Base-by-base conservation (phyloP, 2,113 vertebrate genomes). In the Acrocephalus arundinaceus region DNA sequence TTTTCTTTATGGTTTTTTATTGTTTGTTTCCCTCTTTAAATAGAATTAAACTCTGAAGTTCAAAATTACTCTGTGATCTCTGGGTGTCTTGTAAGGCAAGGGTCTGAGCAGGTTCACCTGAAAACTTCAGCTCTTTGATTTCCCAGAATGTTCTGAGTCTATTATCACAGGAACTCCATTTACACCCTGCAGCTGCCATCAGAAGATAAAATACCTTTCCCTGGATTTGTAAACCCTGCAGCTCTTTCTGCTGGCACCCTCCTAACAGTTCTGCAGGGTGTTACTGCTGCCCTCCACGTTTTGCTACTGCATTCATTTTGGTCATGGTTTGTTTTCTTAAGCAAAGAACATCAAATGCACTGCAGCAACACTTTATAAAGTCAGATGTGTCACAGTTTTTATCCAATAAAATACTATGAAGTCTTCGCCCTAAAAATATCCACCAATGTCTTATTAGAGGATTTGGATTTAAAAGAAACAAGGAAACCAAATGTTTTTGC, bases 391-490 rank as follows among this genome's bases (percentile, higher is more conserved):
- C 85, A 86, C 31, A 0, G 35, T 87, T 70, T 65, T 33, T 15
- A 49, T 31, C 75, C 33, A 57, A 13, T 54, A 71, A 79, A 72
- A 58, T 13, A 3, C 85, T 85, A 30, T 76, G 30, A 90, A 77
- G 22, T 57, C 51, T 73, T 77, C 7, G 9, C 20, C 45, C 80
- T 94, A 81, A 84, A 96, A 94, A 71, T 68, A 85, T 70, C 82
- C 39, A 51, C 87, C 67, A 51, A 46, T 65, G 54, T 61, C 45
- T 61, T 90, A 55, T 79, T 78, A 68, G 61, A 49, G 57, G 73
- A 72, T 87, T 94, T 90, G 45, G 31, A 49, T 78, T 92, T 89
- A 89, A 93, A 93, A 61, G 55, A 37, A 90, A 86, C 90, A 68
- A 86, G 7, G 13, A 93, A 90, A 45, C 65, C 68, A 67, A 92